Percentiles rank a stretch among this genome's conserved stretches.
Evolutionary conservation across 2,797 vertebrate genomes (phyloP).

Genomic region (Anabas testudineus): DNA sequence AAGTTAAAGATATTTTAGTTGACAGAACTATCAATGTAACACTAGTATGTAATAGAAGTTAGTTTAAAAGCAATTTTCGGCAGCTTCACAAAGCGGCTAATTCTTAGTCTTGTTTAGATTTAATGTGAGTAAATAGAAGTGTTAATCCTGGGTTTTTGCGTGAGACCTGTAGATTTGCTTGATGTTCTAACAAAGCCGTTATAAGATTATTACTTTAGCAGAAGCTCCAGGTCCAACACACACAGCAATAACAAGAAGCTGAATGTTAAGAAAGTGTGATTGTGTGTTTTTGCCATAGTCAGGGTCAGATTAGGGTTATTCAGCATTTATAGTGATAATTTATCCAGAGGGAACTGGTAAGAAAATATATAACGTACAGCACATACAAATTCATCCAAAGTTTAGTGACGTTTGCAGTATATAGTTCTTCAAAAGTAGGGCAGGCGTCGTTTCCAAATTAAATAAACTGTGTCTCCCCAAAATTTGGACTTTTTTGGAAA

Average conservation of each 20-base stretch:
- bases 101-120: no score
- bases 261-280: slow-evolving; percentile 31
- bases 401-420: slow-evolving; percentile 7
- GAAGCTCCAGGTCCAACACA: not conserved
- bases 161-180: no score
- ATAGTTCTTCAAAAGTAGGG: slow-evolving; percentile 63
- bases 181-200: no score
- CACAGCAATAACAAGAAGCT: not conserved
- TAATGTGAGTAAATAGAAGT: no score
- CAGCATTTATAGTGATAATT: slow-evolving; percentile 43
- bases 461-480: slow-evolving; percentile 74
- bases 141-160: no score
- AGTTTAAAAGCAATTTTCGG: not conserved
- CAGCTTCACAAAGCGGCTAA: no score
- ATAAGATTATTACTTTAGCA: not conserved
- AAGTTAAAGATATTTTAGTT: slow-evolving; percentile 15
- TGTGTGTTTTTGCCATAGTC: slow-evolving; percentile 51
- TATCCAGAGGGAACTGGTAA: slow-evolving; percentile 21
- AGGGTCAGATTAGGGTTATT: slow-evolving; percentile 38
- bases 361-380: slow-evolving; percentile 19
- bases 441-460: slow-evolving; percentile 74
- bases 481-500: slow-evolving; percentile 75
- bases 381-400: slow-evolving; percentile 41
- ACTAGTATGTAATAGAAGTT: no score
- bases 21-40: slow-evolving; percentile 10